Evolutionary conservation across 2,888 invertebrate species (phyloP).

Genomic region (Nasonovia ribisnigri): DNA sequence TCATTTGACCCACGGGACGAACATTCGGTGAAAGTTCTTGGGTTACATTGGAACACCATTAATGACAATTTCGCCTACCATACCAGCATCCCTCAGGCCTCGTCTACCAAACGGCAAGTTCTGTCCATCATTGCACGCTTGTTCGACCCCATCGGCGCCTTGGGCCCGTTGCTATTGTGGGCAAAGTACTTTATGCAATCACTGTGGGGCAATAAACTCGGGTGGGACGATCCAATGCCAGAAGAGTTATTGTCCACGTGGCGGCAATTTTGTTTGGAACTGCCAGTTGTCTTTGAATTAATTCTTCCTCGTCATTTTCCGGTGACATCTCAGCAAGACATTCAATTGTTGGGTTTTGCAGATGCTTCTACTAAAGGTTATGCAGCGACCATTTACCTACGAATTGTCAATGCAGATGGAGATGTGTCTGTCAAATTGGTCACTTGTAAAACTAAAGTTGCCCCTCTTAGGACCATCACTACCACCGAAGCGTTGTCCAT

Average conservation of each 20-base stretch:
- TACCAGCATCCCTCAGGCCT: background rate
- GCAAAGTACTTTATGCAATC: constrained; percentile 47
- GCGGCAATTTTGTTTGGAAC: constrained; percentile 22
- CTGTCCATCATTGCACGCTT: constrained; percentile 45
- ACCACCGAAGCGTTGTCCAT: constrained; percentile 54
- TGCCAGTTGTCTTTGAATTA: background rate
- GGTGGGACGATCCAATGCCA: constrained; percentile 62
- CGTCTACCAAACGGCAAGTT: constrained; percentile 26
- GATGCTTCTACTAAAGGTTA: constrained; percentile 67
- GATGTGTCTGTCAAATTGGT: constrained; percentile 65
- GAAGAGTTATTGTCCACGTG: constrained; percentile 17
- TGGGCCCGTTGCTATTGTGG: constrained; percentile 50
- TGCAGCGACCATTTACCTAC: constrained; percentile 67
- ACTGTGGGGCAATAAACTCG: constrained; percentile 46
- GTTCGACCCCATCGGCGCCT: constrained; percentile 15
- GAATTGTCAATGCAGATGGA: constrained; percentile 37
- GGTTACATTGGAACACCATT: constrained; percentile 18
- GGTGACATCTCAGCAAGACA: background rate
- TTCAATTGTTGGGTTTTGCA: constrained; percentile 67
- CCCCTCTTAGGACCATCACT: constrained; percentile 67
- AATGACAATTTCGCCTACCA: background rate
- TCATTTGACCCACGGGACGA: background rate
- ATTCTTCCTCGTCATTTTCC: background rate
- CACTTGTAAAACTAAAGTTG: constrained; percentile 68
- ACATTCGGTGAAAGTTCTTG: constrained; percentile 7